Conservation (phyloP, 92 coral and sea anemone species). For the Heliopora coerulea region DNA sequence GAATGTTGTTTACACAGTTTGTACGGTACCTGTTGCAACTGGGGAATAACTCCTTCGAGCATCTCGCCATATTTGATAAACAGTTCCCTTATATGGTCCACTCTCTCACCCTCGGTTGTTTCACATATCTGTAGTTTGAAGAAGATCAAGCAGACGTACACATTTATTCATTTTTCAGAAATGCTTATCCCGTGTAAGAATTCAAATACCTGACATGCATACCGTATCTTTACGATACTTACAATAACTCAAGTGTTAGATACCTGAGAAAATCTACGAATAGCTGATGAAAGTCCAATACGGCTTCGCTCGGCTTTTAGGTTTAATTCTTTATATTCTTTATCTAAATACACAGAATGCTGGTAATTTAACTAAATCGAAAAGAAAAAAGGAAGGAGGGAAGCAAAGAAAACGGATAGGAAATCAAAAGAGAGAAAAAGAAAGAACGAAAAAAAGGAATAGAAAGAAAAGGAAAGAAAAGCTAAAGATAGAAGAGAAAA, state of each 20-base stretch:
- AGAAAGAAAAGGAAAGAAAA: too few relatives aligned
- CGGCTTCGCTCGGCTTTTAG: constrained; percentile 78
- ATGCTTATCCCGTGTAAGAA: too few relatives aligned
- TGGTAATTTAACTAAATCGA: not conserved
- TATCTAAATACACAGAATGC: constrained; percentile 52
- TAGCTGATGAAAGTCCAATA: constrained; percentile 76
- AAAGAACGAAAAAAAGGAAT: not conserved
- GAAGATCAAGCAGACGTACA: too few relatives aligned
- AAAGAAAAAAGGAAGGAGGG: not conserved
- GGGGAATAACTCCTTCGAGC: constrained; percentile 83
- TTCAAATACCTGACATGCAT: too few relatives aligned
- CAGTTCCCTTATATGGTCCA: constrained; percentile 75
- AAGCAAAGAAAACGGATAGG: not conserved
- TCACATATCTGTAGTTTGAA: constrained; percentile 70
- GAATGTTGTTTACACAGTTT: constrained; percentile 1
- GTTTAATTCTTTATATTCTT: constrained; percentile 86
- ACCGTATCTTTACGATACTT: not conserved
- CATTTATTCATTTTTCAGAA: too few relatives aligned
- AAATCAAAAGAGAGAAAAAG: not conserved
- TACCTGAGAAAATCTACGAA: constrained; percentile 92
- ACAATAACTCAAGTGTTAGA: not conserved
- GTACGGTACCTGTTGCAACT: constrained; percentile 75
- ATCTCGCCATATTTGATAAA: constrained; percentile 79
- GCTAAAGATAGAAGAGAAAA: not conserved
- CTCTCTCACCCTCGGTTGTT: constrained; percentile 85